Percentiles rank a stretch among this genome's conserved stretches.
These are phyloP conservation scores for Carettochelys insculpta DNA, from an alignment of 2,113 vertebrate genomes.

Conservation along the genomic window DNA sequence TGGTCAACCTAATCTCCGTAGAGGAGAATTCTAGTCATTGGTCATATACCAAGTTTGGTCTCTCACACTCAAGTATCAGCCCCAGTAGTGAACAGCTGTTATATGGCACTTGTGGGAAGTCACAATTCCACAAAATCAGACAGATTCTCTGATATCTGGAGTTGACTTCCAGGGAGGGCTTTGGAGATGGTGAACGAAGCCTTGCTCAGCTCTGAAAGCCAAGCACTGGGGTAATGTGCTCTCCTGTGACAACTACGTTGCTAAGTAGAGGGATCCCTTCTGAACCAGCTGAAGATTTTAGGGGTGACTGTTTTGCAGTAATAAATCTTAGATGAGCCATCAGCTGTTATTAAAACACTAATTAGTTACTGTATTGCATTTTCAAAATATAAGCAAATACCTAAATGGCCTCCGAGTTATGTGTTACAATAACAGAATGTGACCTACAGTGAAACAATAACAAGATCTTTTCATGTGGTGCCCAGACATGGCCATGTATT, in stretches of 20 bases:
- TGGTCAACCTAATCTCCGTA: not conserved
- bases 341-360: constrained; percentile 46
- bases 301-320: not conserved
- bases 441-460: constrained; percentile 47
- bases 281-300: constrained; percentile 31
- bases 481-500: constrained; percentile 58
- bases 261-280: constrained; percentile 6
- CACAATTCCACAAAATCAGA: not conserved
- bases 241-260: not conserved
- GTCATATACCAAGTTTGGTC: not conserved
- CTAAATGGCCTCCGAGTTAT: constrained; percentile 50
- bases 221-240: not conserved
- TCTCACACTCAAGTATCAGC: fast-evolving
- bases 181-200: not conserved
- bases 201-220: not conserved
- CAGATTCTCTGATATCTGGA: not conserved
- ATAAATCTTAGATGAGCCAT: constrained; percentile 15
- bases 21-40: not conserved
- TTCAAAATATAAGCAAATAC: constrained; percentile 49
- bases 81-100: not conserved
- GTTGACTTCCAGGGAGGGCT: not conserved
- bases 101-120: not conserved
- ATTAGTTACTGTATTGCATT: constrained; percentile 66
- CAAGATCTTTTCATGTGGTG: constrained; percentile 34
- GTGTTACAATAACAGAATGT: constrained; percentile 53